Conservation (phyloP, 2,797 vertebrate genomes). For the Cacajao melanocephalus region DNA sequence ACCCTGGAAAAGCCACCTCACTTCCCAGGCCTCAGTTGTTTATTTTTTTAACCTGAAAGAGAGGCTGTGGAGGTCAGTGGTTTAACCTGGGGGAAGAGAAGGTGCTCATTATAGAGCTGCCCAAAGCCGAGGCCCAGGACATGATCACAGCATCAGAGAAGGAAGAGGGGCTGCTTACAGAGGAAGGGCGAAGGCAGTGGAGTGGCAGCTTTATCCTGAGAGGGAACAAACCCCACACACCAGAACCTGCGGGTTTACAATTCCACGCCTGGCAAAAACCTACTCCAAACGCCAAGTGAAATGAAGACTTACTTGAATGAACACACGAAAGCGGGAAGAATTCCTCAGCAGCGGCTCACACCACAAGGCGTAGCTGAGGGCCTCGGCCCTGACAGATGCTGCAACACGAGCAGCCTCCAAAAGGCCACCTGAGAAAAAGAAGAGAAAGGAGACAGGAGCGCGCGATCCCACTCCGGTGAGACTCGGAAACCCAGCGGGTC, state of each 20-base stretch:
- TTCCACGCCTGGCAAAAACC: fast-evolving
- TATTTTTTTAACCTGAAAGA: not conserved
- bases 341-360: fast-evolving
- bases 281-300: fast-evolving
- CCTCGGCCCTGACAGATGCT: fast-evolving
- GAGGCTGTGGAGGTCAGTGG: fast-evolving
- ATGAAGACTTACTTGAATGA: fast-evolving
- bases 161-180: fast-evolving
- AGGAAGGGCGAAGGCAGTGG: fast-evolving
- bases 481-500: fast-evolving
- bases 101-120: fast-evolving
- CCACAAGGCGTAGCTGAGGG: fast-evolving
- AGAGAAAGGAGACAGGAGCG: not conserved
- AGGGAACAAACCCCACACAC: no score
- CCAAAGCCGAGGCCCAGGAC: not conserved
- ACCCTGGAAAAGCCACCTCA: fast-evolving
- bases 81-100: not conserved
- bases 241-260: fast-evolving
- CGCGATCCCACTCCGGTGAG: not conserved
- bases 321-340: not conserved
- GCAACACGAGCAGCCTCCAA: fast-evolving
- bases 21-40: not conserved
- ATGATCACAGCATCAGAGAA: fast-evolving
- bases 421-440: fast-evolving
- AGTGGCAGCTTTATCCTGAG: fast-evolving